Evolutionary conservation across 2,797 vertebrate genomes (phyloP), one percentile per base, ranked within the genome.

Genomic region (Austrolebias charrua): DNA sequence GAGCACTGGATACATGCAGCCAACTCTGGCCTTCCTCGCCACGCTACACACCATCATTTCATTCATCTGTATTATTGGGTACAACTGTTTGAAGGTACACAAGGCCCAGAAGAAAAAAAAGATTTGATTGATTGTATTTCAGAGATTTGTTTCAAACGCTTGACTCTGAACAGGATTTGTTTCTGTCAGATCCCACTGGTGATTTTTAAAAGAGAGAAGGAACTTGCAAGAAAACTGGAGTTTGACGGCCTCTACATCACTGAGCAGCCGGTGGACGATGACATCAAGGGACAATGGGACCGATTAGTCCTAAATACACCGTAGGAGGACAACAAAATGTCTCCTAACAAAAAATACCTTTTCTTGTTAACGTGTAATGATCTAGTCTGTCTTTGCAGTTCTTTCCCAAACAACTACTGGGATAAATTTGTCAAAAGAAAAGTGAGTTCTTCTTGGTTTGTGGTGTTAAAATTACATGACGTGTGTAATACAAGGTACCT

Each of bases 341-440:
- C 6, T 40, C 11, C 3, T 40, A 12, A 40, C 11, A 11, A 57
- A 33, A 56, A 12, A 24, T 19, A 12, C 6, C 7, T 33, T 14
- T 58, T 3, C 43, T 48, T 49, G 2, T 20, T 9, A 15, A 16
- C 51, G 14, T 24, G 2, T 53, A 57, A 58, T 54, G 1, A 4
- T 55, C 3, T 62, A 9, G 1, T 1, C 28, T 45, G 70, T 54
- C 64, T 33, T 51, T 40, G 33, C 84, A 98, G 96, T 51, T 98
- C 96, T n/a, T 97, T 96, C 82, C 96, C 96, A 59, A 95, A 93
- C 86, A 96, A 98, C 84, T 98, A 98, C 59, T 98, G 96, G 96
- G 96, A 98, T 90, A 98, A 98, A 81, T 98, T 98, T 91, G 95
- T 98, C 52, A 98, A 97, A 81, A 87, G 95, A 64, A 98, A 98